These are phyloP conservation scores for Lamellibrachia columna DNA, from an alignment of 2,888 invertebrate species.

Conservation along the genomic window DNA sequence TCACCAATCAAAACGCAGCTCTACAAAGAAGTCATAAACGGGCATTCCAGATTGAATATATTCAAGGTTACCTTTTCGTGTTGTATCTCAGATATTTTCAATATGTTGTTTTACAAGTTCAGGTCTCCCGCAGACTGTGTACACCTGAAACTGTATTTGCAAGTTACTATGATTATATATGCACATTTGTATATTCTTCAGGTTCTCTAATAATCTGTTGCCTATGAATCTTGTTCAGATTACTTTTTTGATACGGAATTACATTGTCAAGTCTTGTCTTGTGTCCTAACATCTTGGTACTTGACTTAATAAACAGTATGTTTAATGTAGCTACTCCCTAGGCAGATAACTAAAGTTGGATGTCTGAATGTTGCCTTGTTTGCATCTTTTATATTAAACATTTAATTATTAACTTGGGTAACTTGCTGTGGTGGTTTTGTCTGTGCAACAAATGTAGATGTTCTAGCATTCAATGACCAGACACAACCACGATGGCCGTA, in stretches of 20 bases:
- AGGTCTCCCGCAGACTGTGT: background rate
- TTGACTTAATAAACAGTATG: background rate
- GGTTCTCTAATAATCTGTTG: background rate
- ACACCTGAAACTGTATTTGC: background rate
- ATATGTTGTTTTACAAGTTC: background rate
- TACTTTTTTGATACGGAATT: background rate
- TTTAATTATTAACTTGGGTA: background rate
- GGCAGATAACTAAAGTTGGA: background rate
- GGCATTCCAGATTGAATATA: background rate
- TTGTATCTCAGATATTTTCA: background rate
- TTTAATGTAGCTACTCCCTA: background rate
- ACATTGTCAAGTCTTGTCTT: background rate
- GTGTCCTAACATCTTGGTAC: background rate
- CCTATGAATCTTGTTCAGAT: background rate
- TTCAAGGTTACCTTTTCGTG: background rate
- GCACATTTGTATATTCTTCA: background rate
- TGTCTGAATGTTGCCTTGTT: background rate
- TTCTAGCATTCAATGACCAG: background rate
- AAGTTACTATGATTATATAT: background rate
- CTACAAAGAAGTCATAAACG: background rate
- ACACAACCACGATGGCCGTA: background rate
- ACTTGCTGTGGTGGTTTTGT: background rate
- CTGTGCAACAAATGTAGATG: background rate
- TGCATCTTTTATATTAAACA: background rate
- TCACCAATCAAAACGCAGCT: background rate